Percentiles rank a stretch among this genome's conserved stretches.
Conservation (phyloP, 2,797 vertebrate species). For the Melanotaenia trifasciata region DNA sequence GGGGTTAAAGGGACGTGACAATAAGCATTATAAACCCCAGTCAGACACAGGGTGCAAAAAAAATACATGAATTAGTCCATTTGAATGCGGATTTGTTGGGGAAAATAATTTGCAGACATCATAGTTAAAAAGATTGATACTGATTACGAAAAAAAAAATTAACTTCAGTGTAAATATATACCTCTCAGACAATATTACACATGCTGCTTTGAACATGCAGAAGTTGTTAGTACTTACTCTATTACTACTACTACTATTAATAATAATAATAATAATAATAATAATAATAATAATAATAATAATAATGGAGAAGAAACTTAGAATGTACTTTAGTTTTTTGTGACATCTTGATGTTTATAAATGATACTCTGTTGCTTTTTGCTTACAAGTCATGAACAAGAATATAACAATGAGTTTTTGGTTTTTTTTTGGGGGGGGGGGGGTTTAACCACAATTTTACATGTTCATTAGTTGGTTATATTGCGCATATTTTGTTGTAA, state of each 20-base stretch:
- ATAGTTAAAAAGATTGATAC: conserved; percentile 23
- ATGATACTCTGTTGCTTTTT: background rate
- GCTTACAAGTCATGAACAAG: too few species aligned
- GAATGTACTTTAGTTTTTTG: background rate
- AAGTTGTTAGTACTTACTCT: background rate
- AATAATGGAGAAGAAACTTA: background rate
- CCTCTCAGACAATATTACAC: conserved; percentile 11
- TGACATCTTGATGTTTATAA: background rate
- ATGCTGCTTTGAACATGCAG: background rate
- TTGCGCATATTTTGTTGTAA: background rate
- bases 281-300: background rate
- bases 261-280: too few species aligned
- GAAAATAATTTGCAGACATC: conserved; percentile 57
- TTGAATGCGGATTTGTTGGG: conserved; percentile 58
- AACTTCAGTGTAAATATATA: conserved; percentile 3
- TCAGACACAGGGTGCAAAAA: conserved; percentile 52
- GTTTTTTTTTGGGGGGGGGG: too few species aligned
- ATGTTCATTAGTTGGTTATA: background rate
- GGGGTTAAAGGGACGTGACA: conserved; percentile 77
- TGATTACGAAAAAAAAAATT: conserved; percentile 21
- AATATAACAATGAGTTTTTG: too few species aligned
- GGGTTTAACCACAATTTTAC: too few species aligned
- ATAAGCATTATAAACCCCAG: conserved; percentile 68
- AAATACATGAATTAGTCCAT: conserved; percentile 39
- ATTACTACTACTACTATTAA: too few species aligned